Percentiles rank a stretch among this genome's conserved stretches.
These are phyloP conservation scores for Corythoichthys intestinalis DNA, from an alignment of 2,113 vertebrate genomes.

Conservation along the genomic window DNA sequence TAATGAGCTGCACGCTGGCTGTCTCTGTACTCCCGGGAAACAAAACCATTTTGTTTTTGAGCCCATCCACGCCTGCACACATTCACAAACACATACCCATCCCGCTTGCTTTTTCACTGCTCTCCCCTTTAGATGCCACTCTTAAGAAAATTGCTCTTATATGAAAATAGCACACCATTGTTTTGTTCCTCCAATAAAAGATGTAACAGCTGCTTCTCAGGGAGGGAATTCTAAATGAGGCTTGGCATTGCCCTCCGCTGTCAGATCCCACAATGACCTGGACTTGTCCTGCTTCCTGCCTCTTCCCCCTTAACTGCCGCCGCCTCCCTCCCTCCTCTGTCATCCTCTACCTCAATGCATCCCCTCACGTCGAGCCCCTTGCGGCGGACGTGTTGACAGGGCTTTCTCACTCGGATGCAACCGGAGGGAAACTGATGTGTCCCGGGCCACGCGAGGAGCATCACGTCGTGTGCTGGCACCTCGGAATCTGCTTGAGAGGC, in stretches of 20 bases:
- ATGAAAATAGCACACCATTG: slow-evolving; percentile 53
- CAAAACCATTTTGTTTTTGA: slow-evolving; percentile 19
- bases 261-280: slow-evolving; percentile 63
- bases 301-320: slow-evolving; percentile 17
- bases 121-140: slow-evolving; percentile 43
- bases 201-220: slow-evolving; percentile 70
- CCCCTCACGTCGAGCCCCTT: slow-evolving; percentile 45
- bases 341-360: slow-evolving; percentile 42
- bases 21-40: slow-evolving; percentile 23
- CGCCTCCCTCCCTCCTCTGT: slow-evolving; percentile 30
- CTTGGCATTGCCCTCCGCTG: slow-evolving; percentile 58
- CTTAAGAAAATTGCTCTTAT: slow-evolving; percentile 50
- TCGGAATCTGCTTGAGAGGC: slow-evolving; percentile 43
- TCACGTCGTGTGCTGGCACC: slow-evolving; percentile 47
- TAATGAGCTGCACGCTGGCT: slow-evolving; percentile 36
- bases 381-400: slow-evolving; percentile 61
- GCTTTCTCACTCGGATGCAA: slow-evolving; percentile 54
- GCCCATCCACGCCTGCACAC: not conserved
- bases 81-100: not conserved
- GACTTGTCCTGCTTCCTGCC: slow-evolving; percentile 43
- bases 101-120: slow-evolving; percentile 5
- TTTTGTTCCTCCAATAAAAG: slow-evolving; percentile 68
- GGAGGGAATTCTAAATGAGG: slow-evolving; percentile 69
- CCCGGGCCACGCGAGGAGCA: slow-evolving; percentile 28
- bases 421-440: slow-evolving; percentile 51